A percentile compares a stretch with the other conserved stretches of the same genome.
Conservation (phyloP, 1,140 invertebrate species). For the Berghia stephanieae region DNA sequence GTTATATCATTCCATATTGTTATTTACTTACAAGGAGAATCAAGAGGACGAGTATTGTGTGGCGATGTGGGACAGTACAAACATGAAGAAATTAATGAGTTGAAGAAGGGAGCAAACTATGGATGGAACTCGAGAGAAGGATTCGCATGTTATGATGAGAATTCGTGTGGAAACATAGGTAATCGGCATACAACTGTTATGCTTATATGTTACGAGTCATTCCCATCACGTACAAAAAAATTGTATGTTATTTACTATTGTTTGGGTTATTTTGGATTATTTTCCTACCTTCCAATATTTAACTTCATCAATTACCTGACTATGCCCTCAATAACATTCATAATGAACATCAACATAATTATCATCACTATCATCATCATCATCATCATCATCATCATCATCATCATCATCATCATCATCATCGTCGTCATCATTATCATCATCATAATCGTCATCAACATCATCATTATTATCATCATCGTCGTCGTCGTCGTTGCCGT, state of each 20-base stretch:
- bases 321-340: too few species aligned
- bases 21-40: conserved; percentile 42
- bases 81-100: conserved; percentile 60
- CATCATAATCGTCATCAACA: conserved; percentile 5
- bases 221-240: too few species aligned
- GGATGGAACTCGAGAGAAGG: conserved; percentile 63
- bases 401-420: conserved; percentile 24
- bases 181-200: background rate
- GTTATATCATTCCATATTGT: background rate
- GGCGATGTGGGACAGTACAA: conserved; percentile 61
- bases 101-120: conserved; percentile 62
- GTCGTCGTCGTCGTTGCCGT: too few species aligned
- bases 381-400: conserved; percentile 21
- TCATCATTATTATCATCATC: too few species aligned
- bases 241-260: too few species aligned
- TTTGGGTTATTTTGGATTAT: too few species aligned
- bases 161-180: conserved; percentile 43
- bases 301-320: too few species aligned
- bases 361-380: conserved; percentile 11
- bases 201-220: too few species aligned
- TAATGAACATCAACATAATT: too few species aligned
- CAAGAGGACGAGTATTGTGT: conserved; percentile 60
- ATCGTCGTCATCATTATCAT: conserved; percentile 30
- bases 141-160: conserved; percentile 42
- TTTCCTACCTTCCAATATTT: too few species aligned